Evolutionary conservation across 1,140 invertebrate genomes (phyloP).

Genomic region (Solenopsis fugax): DNA sequence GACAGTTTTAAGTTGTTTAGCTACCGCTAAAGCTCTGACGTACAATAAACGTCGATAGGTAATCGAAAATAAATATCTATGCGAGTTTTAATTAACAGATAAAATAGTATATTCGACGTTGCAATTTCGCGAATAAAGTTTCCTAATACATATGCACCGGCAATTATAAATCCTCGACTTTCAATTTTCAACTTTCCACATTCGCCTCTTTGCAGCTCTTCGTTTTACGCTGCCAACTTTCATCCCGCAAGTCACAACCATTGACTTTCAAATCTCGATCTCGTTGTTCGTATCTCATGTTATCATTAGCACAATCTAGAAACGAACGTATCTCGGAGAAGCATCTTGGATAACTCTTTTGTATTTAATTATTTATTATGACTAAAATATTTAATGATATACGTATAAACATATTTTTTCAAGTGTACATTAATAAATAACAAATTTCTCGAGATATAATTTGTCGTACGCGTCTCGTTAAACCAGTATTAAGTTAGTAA

Average conservation of each 20-base stretch:
- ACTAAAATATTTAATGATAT: not conserved
- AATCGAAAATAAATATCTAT: not conserved
- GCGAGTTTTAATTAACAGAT: not conserved
- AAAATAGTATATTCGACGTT: not conserved
- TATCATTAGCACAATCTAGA: constrained; percentile 9
- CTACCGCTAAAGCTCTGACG: not conserved
- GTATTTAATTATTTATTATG: not conserved
- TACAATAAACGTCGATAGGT: not conserved
- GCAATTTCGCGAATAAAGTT: not conserved
- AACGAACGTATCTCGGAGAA: not conserved
- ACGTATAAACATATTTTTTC: not conserved
- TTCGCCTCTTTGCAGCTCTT: not conserved
- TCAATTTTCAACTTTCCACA: constrained; percentile 57
- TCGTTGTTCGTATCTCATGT: not conserved
- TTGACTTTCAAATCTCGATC: constrained; percentile 36
- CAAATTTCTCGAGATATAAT: not conserved
- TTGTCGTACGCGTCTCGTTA: not conserved
- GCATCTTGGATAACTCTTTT: not conserved
- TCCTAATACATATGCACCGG: not conserved
- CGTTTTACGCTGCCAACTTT: constrained; percentile 21
- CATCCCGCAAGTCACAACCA: not conserved
- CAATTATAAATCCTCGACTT: constrained; percentile 32
- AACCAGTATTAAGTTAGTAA: not conserved
- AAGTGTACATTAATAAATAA: not conserved
- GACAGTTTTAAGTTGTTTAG: not conserved